Evolutionary conservation across 2,113 vertebrate genomes (phyloP), one percentile per base, ranked within the genome.

Genomic region (Etia nguti): DNA sequence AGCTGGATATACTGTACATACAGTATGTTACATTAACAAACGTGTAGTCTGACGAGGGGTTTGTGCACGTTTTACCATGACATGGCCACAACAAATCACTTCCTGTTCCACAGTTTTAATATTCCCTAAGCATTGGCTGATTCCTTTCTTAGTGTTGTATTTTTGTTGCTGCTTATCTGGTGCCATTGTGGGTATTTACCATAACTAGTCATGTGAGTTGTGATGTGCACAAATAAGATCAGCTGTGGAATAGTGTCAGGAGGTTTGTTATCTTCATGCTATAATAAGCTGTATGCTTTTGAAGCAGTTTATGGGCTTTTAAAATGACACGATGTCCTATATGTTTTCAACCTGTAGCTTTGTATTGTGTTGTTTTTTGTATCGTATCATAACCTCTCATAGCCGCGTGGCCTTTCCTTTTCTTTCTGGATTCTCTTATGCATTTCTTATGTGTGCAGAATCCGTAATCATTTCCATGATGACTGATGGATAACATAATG

Each of bases 361-460:
- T 65, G 60, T 7, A 29, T 50, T 20, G 10, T 20, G 43, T 50
- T 31, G 10, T 5, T 75, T 12, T 77, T 31, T 31, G 29, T 11
- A 20, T 31, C 6, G 6, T 18, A 26, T 26, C 15, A 10, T 29
- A 16, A 41, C 11, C 26, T 7, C 22, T 41, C 38, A 26, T 10
- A 6, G 15, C 46, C 2, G 0, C 22, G 0, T 16, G 55, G 3
- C 16, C 18, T 8, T 18, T 52, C 26, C 20, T 77, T 34, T n/a
- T 34, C 18, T 31, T 18, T 20, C 16, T 52, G 16, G 15, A 10
- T 26, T 52, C 6, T 54, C n/a, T 10, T 6, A 0, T 24, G 59
- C n/a, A 6, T 82, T 52, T 24, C 8, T 5, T 20, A 48, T 1
- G 70, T 2, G 15, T 41, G 36, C 10, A 12, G 34, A 86, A 36